These are phyloP conservation scores for Tiliqua scincoides DNA, from an alignment of 2,113 vertebrate species.

Conservation along the genomic window DNA sequence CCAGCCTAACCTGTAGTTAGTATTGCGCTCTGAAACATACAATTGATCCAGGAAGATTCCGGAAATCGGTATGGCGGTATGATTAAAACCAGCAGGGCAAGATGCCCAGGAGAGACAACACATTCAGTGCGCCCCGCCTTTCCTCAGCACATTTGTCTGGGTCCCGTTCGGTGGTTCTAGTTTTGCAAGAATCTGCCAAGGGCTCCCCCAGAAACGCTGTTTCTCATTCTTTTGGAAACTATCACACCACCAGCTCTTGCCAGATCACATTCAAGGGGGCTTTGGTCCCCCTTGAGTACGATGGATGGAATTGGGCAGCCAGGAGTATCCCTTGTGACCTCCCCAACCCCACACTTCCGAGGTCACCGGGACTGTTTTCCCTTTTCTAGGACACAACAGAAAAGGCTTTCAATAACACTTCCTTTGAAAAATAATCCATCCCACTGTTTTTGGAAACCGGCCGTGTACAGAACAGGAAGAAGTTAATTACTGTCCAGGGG, in stretches of 20 bases:
- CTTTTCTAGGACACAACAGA: constrained; percentile 64
- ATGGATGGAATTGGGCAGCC: constrained; percentile 15
- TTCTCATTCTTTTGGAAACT: too few relatives aligned
- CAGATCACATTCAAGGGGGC: neutral
- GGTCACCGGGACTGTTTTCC: constrained; percentile 58
- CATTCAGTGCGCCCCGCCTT: neutral
- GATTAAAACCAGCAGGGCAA: neutral
- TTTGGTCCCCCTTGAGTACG: neutral
- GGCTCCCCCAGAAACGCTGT: too few relatives aligned
- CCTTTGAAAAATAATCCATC: constrained; percentile 84
- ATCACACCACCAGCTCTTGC: neutral
- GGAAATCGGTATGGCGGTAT: neutral
- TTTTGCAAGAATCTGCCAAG: too few relatives aligned
- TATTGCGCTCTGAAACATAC: too few relatives aligned
- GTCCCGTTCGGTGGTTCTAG: too few relatives aligned
- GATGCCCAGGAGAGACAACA: neutral
- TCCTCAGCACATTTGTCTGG: too few relatives aligned
- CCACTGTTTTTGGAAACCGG: constrained; percentile 78
- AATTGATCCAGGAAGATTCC: neutral
- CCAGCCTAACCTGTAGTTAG: too few relatives aligned
- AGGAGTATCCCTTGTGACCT: neutral
- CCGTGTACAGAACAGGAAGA: constrained; percentile 79
- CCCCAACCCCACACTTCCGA: constrained; percentile 42
- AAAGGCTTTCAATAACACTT: constrained; percentile 80
- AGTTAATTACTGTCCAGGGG: constrained; percentile 77